These are phyloP conservation scores for Psylliodes chrysocephalus DNA, from an alignment of 2,888 invertebrate genomes.

Conservation along the genomic window DNA sequence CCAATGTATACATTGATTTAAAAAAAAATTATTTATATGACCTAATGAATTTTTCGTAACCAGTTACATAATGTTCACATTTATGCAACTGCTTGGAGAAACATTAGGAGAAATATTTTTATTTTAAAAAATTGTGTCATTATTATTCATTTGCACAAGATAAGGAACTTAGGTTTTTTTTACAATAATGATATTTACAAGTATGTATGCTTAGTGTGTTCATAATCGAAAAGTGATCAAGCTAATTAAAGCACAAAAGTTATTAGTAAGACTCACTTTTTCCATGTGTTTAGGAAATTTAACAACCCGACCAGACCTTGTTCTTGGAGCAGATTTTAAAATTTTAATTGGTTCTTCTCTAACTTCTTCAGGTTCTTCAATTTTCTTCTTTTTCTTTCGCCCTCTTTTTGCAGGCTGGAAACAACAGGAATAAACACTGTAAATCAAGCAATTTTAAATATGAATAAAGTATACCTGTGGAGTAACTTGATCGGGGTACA, in stretches of 20 bases:
- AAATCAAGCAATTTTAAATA: conserved; percentile 13
- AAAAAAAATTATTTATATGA: too few species aligned
- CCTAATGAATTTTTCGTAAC: too few species aligned
- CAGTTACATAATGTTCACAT: too few species aligned
- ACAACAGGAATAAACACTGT: not conserved
- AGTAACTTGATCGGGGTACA: conserved; percentile 57
- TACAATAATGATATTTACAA: too few species aligned
- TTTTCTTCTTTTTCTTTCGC: conserved; percentile 53
- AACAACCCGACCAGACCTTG: conserved; percentile 59
- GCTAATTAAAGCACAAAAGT: not conserved
- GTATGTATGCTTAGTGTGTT: too few species aligned
- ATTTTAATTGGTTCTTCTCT: conserved; percentile 29
- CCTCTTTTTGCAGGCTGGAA: conserved; percentile 50
- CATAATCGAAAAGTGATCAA: too few species aligned
- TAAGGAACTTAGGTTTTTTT: too few species aligned
- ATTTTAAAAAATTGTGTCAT: too few species aligned
- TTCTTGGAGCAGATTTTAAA: conserved; percentile 51
- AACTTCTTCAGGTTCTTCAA: conserved; percentile 35
- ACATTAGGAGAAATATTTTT: too few species aligned
- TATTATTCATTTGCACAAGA: too few species aligned
- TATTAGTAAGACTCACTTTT: conserved; percentile 45
- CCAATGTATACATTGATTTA: too few species aligned
- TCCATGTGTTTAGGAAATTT: conserved; percentile 58
- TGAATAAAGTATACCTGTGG: conserved; percentile 34
- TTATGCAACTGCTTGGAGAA: too few species aligned